Percentiles rank a stretch among this genome's conserved stretches.
Evolutionary conservation across 2,888 invertebrate genomes (phyloP).

Genomic region (Tetanocera ferruginea): DNA sequence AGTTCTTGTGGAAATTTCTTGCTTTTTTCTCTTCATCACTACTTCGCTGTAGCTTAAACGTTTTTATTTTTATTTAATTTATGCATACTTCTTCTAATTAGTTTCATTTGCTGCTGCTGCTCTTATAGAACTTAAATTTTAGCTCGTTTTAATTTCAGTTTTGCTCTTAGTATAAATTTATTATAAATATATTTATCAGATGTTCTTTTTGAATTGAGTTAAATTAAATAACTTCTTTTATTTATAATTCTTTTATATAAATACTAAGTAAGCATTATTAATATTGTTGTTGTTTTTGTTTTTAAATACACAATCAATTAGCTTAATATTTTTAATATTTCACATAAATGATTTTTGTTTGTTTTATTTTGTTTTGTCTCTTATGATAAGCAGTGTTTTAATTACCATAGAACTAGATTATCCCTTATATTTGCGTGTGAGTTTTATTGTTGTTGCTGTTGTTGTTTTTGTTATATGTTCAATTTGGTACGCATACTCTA

Average conservation of each 20-base stretch:
- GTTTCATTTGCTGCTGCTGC: background rate
- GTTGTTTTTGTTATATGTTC: background rate
- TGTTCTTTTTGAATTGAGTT: background rate
- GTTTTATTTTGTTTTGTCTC: background rate
- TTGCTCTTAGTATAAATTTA: background rate
- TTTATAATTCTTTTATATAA: background rate
- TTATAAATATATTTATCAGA: background rate
- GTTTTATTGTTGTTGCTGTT: conserved; percentile 28
- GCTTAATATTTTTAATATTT: conserved; percentile 22
- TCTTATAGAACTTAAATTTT: background rate
- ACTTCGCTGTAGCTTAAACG: background rate
- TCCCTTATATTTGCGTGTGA: conserved; percentile 17
- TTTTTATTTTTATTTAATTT: background rate
- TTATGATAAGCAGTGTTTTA: conserved; percentile 16
- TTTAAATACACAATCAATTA: conserved; percentile 9
- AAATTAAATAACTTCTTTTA: background rate
- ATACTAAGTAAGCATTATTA: conserved; percentile 23
- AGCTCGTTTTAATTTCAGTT: background rate
- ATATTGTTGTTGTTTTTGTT: background rate
- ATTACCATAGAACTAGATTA: conserved; percentile 24
- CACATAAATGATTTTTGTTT: background rate
- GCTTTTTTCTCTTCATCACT: conserved; percentile 19
- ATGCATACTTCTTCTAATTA: background rate
- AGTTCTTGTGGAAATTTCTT: conserved; percentile 9
- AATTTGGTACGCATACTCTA: conserved; percentile 10